phyloP scores from a whole-genome alignment of 2,888 invertebrate genomes.

The Campoplex capitator region DNA sequence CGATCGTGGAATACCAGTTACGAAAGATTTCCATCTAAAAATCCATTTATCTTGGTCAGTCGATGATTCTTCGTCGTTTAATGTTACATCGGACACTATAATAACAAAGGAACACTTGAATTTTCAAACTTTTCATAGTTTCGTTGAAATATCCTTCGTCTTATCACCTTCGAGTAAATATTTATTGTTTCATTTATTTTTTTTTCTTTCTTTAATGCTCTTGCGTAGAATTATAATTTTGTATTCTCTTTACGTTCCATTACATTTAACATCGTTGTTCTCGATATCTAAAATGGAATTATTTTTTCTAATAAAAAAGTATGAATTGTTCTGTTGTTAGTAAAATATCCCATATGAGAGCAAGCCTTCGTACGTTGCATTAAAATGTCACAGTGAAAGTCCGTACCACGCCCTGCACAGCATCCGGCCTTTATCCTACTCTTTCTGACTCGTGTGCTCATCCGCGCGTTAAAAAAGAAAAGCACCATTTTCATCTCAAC shows the following conservation, averaged over 20 bases:
- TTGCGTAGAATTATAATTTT: neutral
- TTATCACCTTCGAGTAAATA: neutral
- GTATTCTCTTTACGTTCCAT: no score
- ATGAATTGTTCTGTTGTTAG: neutral
- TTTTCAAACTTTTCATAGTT: neutral
- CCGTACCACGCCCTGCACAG: constrained; percentile 41
- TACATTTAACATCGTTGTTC: neutral
- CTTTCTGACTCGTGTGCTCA: constrained; percentile 60
- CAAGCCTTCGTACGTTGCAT: constrained; percentile 16
- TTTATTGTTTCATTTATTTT: neutral
- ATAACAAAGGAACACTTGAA: neutral
- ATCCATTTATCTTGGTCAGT: neutral
- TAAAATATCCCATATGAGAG: constrained; percentile 4
- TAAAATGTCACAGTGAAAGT: constrained; percentile 31
- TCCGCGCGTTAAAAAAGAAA: constrained; percentile 63
- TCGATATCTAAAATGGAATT: neutral
- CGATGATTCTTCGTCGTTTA: neutral
- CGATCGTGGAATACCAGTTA: neutral
- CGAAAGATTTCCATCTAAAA: neutral
- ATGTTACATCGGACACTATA: neutral
- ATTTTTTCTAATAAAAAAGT: neutral
- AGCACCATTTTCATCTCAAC: constrained; percentile 52
- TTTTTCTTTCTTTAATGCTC: neutral
- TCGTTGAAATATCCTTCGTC: neutral
- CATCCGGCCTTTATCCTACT: constrained; percentile 55